Evolutionary conservation across 1,140 invertebrate species (phyloP), one percentile per base, ranked within the genome.

Genomic region (Drosophila baimaii): DNA sequence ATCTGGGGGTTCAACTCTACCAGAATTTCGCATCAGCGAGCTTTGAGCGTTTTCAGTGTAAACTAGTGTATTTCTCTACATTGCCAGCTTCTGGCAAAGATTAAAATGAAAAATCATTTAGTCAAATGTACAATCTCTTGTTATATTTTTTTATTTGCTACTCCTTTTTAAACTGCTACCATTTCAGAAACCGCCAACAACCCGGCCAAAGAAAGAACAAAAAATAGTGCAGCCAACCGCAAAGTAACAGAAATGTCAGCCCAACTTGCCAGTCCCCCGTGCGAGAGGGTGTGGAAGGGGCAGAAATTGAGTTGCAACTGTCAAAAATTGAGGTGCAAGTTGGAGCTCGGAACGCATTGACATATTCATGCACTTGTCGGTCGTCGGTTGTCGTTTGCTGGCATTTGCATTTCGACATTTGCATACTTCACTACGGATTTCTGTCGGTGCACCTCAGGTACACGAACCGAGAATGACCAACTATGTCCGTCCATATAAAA

Each of bases 371-470:
- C 61, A 76, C 57, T 80, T 62, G 65, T 81, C 77, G 37, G 62
- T 56, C 44, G 35, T 25, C 51, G 44, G 41, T 74, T 59, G 64
- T 63, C 68, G 81, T 44, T 65, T 41, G 70, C 35, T 73, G 81
- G 66, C 77, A 83, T 83, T 83, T 83, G 75, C 81, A 84, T 84
- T 84, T 49, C 65, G 66, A 31, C 66, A 84, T 84, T 84, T 84
- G 77, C 81, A 84, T 84, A 84, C 47, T 64, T 77, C 72, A 64
- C 81, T 58, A 68, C 83, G 81, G 72, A 84, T 79, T 78, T 82
- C 77, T 84, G 79, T 73, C 73, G 58, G 47, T 74, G 51, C 49
- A 70, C 62, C 46, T 59, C 54, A 58, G 70, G 43, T 51, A 64
- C 21, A 37, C 17, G 31, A 19, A 46, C 39, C 66, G 31, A 47